phyloP scores from a whole-genome alignment of 2,888 invertebrate genomes.

The Trissoscelio sp. region DNA sequence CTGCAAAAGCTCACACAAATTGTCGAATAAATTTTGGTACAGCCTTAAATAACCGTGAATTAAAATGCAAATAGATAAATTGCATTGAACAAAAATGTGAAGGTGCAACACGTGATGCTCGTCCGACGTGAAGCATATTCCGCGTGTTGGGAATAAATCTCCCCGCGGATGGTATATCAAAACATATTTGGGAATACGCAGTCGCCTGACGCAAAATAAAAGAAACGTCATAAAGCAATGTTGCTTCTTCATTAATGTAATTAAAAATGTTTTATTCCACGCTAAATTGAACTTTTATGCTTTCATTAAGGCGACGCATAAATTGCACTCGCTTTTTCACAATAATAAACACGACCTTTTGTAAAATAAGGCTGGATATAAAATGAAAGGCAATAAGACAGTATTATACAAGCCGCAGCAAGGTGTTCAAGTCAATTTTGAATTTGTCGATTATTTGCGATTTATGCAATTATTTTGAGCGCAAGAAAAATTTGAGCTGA shows the following conservation, averaged over 20 bases:
- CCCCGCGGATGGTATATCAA: constrained; percentile 43
- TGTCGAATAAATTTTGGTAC: background rate
- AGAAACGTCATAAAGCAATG: constrained; percentile 31
- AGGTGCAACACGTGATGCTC: constrained; percentile 38
- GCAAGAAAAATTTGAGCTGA: too few relatives aligned
- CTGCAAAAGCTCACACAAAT: too few relatives aligned
- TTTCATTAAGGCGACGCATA: constrained; percentile 12
- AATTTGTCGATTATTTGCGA: too few relatives aligned
- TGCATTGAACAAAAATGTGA: constrained; percentile 18
- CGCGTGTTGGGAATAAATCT: constrained; percentile 52
- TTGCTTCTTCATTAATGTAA: constrained; percentile 37
- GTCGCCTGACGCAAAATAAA: constrained; percentile 26
- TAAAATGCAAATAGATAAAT: constrained; percentile 19
- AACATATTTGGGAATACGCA: constrained; percentile 32
- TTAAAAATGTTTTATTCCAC: constrained; percentile 41
- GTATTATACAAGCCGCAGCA: too few relatives aligned
- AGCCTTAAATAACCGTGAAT: constrained; percentile 6
- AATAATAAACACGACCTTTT: constrained; percentile 27
- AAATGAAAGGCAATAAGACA: too few relatives aligned
- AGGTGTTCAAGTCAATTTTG: too few relatives aligned
- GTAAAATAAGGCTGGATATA: constrained; percentile 5
- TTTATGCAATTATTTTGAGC: too few relatives aligned
- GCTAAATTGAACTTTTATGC: constrained; percentile 38
- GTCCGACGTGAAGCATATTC: constrained; percentile 23
- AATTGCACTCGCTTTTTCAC: constrained; percentile 19